Evolutionary conservation across 2,113 vertebrate genomes (phyloP).

Genomic region (crab-eating macaque (Macaca fascicularis)): T2T-MFA8v1.1 NC_088386.1:56597001-56597500

Average conservation of each 20-base stretch:
- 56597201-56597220: conserved; percentile 55
- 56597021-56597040: conserved; percentile 69
- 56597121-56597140: conserved; percentile 51
- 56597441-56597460: not conserved
- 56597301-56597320: not conserved
- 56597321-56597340: not conserved
- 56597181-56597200: conserved; percentile 37
- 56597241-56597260: conserved; percentile 47
- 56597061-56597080: conserved; percentile 73
- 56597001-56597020: conserved; percentile 60
- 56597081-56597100: conserved; percentile 59
- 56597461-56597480: not conserved
- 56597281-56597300: conserved; percentile 33
- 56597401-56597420: conserved; percentile 33
- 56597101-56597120: conserved; percentile 28
- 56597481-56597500: conserved; percentile 48
- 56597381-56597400: conserved; percentile 28
- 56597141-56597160: conserved; percentile 61
- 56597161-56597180: conserved; percentile 65
- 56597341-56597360: not conserved
- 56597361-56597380: conserved; percentile 1
- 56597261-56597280: not conserved
- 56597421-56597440: conserved; percentile 6
- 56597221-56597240: conserved; percentile 68
- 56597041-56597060: conserved; percentile 67